phyloP scores from a whole-genome alignment of 1,140 invertebrate genomes.

The Trypoxylus dichotomus region DNA sequence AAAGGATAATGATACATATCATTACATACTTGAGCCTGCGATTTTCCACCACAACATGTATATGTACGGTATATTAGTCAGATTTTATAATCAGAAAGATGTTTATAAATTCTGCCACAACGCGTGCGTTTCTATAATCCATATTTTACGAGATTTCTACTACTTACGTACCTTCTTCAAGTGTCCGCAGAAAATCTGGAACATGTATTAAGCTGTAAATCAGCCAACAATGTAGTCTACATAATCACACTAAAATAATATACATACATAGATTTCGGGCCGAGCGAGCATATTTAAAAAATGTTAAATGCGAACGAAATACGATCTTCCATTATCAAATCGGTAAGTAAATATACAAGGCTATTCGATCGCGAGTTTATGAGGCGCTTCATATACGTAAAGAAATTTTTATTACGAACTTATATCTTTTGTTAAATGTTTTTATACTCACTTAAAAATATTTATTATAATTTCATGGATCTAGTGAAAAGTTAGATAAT shows the following conservation, averaged over 20 bases:
- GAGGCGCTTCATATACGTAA: background rate
- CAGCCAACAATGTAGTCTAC: slow-evolving; percentile 1
- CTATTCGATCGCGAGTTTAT: slow-evolving; percentile 10
- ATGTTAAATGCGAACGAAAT: background rate
- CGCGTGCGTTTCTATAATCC: background rate
- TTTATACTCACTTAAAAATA: slow-evolving; percentile 1
- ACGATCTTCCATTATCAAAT: slow-evolving; percentile 10
- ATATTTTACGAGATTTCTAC: slow-evolving; percentile 9
- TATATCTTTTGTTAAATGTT: slow-evolving; percentile 19
- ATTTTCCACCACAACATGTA: no score
- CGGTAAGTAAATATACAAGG: background rate
- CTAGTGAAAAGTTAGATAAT: background rate
- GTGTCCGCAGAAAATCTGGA: background rate
- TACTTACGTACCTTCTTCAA: background rate
- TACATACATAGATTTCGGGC: background rate
- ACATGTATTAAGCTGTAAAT: slow-evolving; percentile 15
- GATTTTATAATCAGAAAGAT: background rate
- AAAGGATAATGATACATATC: no score
- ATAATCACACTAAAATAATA: slow-evolving; percentile 3
- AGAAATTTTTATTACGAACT: background rate
- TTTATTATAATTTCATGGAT: slow-evolving; percentile 8
- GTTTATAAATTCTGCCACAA: slow-evolving; percentile 11
- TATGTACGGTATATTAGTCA: background rate
- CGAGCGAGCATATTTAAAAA: background rate
- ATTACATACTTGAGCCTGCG: no score